Base-by-base conservation (phyloP, 2,113 vertebrate genomes). In the Heloderma charlesbogerti region DNA sequence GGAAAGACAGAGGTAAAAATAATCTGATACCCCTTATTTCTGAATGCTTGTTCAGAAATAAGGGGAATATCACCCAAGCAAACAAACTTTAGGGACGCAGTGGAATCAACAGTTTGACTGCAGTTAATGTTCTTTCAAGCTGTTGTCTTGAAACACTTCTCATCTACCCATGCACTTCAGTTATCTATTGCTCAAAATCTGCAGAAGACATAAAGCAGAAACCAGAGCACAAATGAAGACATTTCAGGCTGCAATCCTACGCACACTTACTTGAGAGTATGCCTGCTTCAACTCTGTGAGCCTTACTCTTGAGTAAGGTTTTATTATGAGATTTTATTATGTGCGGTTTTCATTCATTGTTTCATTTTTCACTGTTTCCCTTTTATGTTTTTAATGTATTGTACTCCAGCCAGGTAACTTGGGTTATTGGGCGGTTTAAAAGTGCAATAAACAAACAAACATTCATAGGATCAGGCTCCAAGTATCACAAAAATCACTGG, bases 161-260 rank as follows among this genome's bases (percentile, higher is more conserved):
- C 86, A 48, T 82, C 67, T 83, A 91, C 83, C 86, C 88, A 84
- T 91, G 72, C 89, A 92, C 22, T 87, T 87, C 69, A 94, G 54
- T 66, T 88, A 6, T 10, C 6, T 86, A 86, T 86, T 71, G 2
- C 40, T 77, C 87, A 86, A 91, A 48, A 91, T 78, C 48, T 84
- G 63, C 48, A 82, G 91, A 90, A 63, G n/a, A 74, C 25, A 57
- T 37, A 83, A 93, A 92, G 20, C 10, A 80, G 45, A 81, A 54
- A 82, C 13, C 45, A 57, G 34, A 40, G 34, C 34, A n/a, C 18
- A 67, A 3, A 8, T 51, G 31, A 67, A 67, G 12, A 43, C 77
- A 81, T 54, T 45, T 84, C 22, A 66, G 25, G 72, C 29, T 63
- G 51, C 37, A 67, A 25, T 51, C 13, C 31, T 88, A 25, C 7